Evolutionary conservation across 2,888 invertebrate genomes (phyloP), one percentile per base, ranked within the genome.

Genomic region (Actias luna): DNA sequence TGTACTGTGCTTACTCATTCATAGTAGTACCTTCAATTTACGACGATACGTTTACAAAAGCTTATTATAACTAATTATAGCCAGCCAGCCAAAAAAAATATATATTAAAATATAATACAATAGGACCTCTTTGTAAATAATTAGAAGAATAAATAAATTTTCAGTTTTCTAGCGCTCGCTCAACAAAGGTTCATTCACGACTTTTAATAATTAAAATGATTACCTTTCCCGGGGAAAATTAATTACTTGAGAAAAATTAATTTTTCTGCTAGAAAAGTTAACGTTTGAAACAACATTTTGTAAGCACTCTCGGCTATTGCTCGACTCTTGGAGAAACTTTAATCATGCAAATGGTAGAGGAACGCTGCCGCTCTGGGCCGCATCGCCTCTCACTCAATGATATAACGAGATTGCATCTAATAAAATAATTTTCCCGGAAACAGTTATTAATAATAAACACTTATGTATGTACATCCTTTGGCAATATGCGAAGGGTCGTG

Each of bases 251-350:
- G 29, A 52, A 4, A 52, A 12, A 52, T 16, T 14, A 25, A 29
- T 22, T 46, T 46, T 46, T 46, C 12, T n/a, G 8, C 52, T 29
- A 0, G 1, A 52, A 29, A 52, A 14, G 14, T 27, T 27, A 16
- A 52, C 29, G 52, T 52, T 52, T 52, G 29, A 52, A 52, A 52
- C 27, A 27, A 52, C 14, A 27, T 52, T 52, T 25, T 25, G 50
- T 27, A 27, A 52, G 52, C 27, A 52, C 14, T 52, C 27, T 25
- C 12, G 3, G 27, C n/a, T 27, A 27, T 10, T 16, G 29, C 29
- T 52, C 14, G 27, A 12, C 27, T 52, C 14, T 29, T 52, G n/a
- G 27, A 52, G 4, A 52, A 14, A 52, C 7, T 52, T 52, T 52
- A 52, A 52, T 52, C 52, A 52, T 52, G 3, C 52, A 52, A 52